phyloP scores from a whole-genome alignment of 1,140 invertebrate genomes.

The Pseudomyrmex pallidus region DNA sequence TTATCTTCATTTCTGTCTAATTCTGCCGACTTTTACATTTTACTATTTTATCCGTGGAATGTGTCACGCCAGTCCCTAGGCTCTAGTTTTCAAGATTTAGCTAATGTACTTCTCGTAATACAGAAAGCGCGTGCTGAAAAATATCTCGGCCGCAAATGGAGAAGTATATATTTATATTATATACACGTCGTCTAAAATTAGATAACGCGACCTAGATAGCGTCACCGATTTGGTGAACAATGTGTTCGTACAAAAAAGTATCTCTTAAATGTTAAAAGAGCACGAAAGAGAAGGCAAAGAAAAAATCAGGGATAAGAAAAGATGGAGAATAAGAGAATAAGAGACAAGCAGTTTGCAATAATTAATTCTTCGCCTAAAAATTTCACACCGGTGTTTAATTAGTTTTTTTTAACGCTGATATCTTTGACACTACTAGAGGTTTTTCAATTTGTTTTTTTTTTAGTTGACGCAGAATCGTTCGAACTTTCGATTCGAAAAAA shows the following conservation, averaged over 20 bases:
- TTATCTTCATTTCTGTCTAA: constrained; percentile 65
- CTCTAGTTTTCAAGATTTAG: constrained; percentile 56
- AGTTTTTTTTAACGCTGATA: too few species aligned
- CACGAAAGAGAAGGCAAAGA: too few species aligned
- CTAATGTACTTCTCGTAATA: constrained; percentile 49
- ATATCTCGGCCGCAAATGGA: constrained; percentile 16
- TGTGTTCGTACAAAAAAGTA: not conserved
- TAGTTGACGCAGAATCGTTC: too few species aligned
- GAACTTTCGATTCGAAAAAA: too few species aligned
- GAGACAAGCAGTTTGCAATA: not conserved
- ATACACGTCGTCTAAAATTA: constrained; percentile 12
- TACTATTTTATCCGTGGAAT: constrained; percentile 53
- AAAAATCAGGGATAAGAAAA: not conserved
- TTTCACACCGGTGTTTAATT: too few species aligned
- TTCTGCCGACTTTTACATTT: constrained; percentile 57
- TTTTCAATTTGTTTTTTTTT: too few species aligned
- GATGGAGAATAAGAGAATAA: not conserved
- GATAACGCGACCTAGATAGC: not conserved
- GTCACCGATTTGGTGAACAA: not conserved
- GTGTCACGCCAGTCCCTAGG: constrained; percentile 41
- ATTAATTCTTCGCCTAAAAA: too few species aligned
- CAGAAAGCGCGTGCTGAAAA: constrained; percentile 23
- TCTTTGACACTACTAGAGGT: too few species aligned
- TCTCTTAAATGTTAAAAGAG: not conserved
- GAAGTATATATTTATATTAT: not conserved